Evolutionary conservation across 1,140 invertebrate genomes (phyloP).

Genomic region (Asbolus verrucosus): DNA sequence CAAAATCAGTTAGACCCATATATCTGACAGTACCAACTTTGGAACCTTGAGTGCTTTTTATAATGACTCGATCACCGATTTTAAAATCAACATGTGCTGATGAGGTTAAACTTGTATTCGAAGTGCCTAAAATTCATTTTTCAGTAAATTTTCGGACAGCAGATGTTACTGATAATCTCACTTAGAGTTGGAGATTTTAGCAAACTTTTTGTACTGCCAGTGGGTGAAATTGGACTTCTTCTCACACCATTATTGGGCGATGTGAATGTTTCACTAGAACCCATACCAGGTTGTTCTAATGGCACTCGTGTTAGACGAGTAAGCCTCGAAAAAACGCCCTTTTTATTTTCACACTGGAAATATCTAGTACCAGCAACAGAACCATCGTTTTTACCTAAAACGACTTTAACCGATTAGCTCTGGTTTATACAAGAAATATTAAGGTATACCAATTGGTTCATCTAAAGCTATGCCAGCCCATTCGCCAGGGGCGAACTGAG

Average conservation of each 20-base stretch:
- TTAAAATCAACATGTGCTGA: constrained; percentile 73
- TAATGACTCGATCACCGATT: constrained; percentile 92
- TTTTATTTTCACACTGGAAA: constrained; percentile 94
- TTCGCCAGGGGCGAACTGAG: constrained; percentile 93
- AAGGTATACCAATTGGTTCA: constrained; percentile 81
- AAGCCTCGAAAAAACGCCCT: constrained; percentile 93
- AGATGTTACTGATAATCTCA: no score
- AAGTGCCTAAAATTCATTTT: constrained; percentile 72
- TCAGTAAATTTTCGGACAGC: no score
- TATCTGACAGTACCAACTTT: constrained; percentile 90
- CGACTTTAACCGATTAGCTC: no score
- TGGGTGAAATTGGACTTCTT: constrained; percentile 65
- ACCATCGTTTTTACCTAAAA: constrained; percentile 94
- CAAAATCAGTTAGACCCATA: constrained; percentile 89
- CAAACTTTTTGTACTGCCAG: constrained; percentile 66
- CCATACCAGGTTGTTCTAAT: constrained; percentile 66
- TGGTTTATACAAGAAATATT: neutral
- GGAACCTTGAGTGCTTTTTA: constrained; percentile 86
- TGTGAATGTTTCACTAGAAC: constrained; percentile 52
- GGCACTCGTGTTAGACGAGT: constrained; percentile 86
- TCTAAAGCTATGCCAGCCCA: constrained; percentile 98
- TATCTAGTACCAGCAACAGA: constrained; percentile 92
- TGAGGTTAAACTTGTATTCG: constrained; percentile 71
- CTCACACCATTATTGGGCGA: constrained; percentile 53
- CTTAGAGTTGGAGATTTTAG: constrained; percentile 65